Evolutionary conservation across 2,113 vertebrate species (phyloP).

Genomic region (Micronycteris hirsuta): DNA sequence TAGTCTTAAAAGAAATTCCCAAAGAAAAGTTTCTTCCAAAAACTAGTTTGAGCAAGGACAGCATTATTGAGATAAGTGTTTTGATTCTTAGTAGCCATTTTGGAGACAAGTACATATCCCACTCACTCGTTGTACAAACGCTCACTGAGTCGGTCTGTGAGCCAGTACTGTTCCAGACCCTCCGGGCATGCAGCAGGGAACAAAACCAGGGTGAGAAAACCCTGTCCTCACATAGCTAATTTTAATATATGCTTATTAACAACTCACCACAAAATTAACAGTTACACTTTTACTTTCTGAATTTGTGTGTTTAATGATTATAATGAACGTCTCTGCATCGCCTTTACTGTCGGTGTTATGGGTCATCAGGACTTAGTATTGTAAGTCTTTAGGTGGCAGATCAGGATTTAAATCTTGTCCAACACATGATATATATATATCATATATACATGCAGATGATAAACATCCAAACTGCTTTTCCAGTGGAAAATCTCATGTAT

Average conservation of each 20-base stretch:
- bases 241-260: not conserved
- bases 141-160: not conserved
- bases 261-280: not conserved
- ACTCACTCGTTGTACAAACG: not conserved
- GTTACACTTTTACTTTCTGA: not conserved
- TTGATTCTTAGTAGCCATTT: not conserved
- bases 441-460: not conserved
- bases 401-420: not conserved
- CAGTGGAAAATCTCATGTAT: not conserved
- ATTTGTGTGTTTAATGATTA: not conserved
- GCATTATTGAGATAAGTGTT: not conserved
- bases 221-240: not conserved
- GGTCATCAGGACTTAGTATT: not conserved
- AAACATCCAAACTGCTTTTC: not conserved
- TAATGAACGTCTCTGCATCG: not conserved
- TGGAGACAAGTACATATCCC: not conserved
- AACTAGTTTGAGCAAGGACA: not conserved
- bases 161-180: not conserved
- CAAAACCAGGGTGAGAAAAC: too few species aligned
- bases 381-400: not conserved
- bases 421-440: not conserved
- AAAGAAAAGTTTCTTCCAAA: not conserved
- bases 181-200: fast-evolving
- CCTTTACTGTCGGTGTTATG: not conserved
- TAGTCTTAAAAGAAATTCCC: not conserved